Base-by-base conservation (phyloP, 2,797 vertebrate genomes). In the Lophius americanus region DNA sequence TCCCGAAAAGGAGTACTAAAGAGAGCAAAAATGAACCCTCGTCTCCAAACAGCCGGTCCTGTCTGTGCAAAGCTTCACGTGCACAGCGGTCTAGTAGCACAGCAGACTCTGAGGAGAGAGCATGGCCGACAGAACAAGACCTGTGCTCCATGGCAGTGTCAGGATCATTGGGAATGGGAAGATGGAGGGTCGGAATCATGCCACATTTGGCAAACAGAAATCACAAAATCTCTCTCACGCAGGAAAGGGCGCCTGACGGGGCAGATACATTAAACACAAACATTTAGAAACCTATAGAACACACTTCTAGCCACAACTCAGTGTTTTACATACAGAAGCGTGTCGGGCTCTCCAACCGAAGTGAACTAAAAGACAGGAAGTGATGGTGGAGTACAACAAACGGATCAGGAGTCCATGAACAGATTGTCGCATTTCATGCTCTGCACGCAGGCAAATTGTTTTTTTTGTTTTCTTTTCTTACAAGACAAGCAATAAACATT, bases 101-200 rank as follows among this genome's bases (percentile, higher is more conserved):
- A 80, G 67, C 73, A 64, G 71, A 59, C 68, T 67, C 61, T 49
- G 32, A 80, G 64, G 64, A 66, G 67, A 73, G 67, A 60, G 56
- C 7, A 42, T 14, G 61, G 59, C 61, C 63, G 64, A 66, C 67
- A 69, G 61, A 68, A 78, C 55, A 38, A 60, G 51, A 41, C 9
- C 2, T 62, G 69, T 49, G 66, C 78, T 70, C 65, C 53, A 42
- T 53, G 73, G 84, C 85, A 85, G 85, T 73, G 86, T 86, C 91
- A 88, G 69, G 78, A 91, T 93, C 90, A 93, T 78, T 85, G 88
- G 85, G 85, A 91, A 91, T 85, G 82, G 60, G 71, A 73, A 87
- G 83, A 73, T 61, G 65, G 76, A 57, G 76, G 64, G 71, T 84
- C 64, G 38, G 38, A 48, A 72, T 78, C 62, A 69, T 49, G 81